A percentile compares a stretch with the other conserved stretches of the same genome.
Conservation (phyloP, 2,113 vertebrate species). For the Kryptolebias marmoratus region DNA sequence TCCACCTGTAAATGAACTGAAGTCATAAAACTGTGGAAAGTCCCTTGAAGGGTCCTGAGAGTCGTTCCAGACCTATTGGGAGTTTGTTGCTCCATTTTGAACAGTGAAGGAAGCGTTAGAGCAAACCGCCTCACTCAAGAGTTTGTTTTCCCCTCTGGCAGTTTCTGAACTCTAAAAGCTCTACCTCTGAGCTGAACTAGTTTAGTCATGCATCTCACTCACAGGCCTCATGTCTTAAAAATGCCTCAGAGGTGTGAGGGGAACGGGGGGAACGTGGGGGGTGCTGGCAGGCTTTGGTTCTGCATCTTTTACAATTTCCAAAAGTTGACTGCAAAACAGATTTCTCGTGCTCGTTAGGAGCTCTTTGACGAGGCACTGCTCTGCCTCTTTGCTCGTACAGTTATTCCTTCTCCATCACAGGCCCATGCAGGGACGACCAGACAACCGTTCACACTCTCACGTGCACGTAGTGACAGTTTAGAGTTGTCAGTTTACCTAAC, state of each 20-base stretch:
- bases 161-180: neutral
- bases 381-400: no score
- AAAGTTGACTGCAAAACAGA: no score
- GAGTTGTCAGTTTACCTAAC: no score
- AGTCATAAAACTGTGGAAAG: neutral
- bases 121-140: neutral
- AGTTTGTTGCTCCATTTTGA: neutral
- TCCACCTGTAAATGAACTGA: neutral
- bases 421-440: no score
- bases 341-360: neutral
- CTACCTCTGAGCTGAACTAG: conserved; percentile 35
- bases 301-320: neutral
- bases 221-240: neutral
- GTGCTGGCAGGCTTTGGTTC: neutral
- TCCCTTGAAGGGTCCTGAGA: neutral
- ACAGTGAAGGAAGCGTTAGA: neutral
- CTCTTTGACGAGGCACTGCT: neutral
- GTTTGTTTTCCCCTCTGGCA: conserved; percentile 39
- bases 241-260: neutral
- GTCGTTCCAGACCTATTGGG: neutral
- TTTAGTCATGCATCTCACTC: conserved; percentile 35
- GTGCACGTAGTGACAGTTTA: no score
- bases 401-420: neutral
- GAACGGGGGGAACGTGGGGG: neutral
- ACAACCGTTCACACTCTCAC: no score